phyloP scores from a whole-genome alignment of 2,113 vertebrate species.

The Urocolius indicus region DNA sequence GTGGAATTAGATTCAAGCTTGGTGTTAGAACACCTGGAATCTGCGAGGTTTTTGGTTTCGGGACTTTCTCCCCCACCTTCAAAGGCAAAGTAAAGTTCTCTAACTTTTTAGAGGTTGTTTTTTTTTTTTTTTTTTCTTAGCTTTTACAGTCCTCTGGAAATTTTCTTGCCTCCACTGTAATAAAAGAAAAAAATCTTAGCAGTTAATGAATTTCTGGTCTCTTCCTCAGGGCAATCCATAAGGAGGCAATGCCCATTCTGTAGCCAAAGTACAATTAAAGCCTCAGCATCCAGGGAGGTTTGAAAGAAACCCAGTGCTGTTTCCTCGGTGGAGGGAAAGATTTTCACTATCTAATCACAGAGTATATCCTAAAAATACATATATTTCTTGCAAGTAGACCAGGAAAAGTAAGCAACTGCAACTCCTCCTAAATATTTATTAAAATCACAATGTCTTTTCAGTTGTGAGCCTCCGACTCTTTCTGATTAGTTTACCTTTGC shows the following conservation, averaged over 20 bases:
- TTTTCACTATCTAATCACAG: neutral
- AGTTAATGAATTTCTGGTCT: neutral
- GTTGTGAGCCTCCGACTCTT: neutral
- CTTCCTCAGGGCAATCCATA: neutral
- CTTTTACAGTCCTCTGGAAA: neutral
- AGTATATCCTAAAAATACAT: neutral
- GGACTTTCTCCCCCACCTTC: neutral
- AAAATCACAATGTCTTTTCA: neutral
- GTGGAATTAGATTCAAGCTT: neutral
- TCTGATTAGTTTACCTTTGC: neutral
- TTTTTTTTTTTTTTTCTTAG: neutral
- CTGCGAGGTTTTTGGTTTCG: neutral
- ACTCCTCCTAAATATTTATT: neutral
- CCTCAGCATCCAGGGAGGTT: neutral
- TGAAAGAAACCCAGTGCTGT: neutral
- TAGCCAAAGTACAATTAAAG: neutral
- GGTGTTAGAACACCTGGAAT: neutral
- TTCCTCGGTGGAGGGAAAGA: neutral
- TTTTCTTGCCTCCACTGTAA: neutral
- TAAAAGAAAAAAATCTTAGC: neutral
- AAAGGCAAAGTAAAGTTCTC: neutral
- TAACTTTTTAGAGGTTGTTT: neutral
- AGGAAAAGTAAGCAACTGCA: neutral
- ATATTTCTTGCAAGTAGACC: neutral
- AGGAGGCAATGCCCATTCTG: neutral